Conservation (phyloP, 92 coral and sea anemone species). For the Galaxea fascicularis region DNA sequence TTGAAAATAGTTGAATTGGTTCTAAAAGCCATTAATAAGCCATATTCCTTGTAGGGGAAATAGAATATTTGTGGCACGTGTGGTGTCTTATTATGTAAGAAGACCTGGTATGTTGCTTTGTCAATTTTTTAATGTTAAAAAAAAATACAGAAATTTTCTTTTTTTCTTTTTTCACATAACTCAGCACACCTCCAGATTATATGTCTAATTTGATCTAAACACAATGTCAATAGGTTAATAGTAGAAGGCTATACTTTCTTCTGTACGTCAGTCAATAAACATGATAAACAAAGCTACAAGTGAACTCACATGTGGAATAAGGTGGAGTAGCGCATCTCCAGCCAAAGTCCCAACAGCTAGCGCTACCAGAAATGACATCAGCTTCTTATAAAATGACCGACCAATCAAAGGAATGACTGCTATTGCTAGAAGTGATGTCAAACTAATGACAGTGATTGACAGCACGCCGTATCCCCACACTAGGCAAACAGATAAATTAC, state of each 20-base stretch:
- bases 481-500: constrained; percentile 14
- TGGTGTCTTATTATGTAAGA: too few species aligned
- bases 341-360: constrained; percentile 94
- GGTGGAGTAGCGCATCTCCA: constrained; percentile 96
- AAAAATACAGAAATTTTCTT: too few species aligned
- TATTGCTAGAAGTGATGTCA: constrained; percentile 90
- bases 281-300: not conserved
- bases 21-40: too few species aligned
- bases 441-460: constrained; percentile 94
- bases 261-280: not conserved
- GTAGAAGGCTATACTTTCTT: not conserved
- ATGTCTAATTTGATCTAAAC: too few species aligned
- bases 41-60: too few species aligned
- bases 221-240: not conserved
- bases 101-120: too few species aligned
- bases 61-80: too few species aligned
- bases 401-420: constrained; percentile 90
- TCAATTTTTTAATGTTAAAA: too few species aligned
- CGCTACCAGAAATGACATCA: constrained; percentile 98
- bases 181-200: too few species aligned
- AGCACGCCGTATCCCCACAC: constrained; percentile 92
- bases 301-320: constrained; percentile 95
- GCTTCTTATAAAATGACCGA: constrained; percentile 76
- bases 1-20: too few species aligned
- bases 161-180: too few species aligned